A percentile compares a stretch with the other conserved stretches of the same genome.
phyloP scores from a whole-genome alignment of 1,140 invertebrate species.

The Aphelenchoides avenae region DNA sequence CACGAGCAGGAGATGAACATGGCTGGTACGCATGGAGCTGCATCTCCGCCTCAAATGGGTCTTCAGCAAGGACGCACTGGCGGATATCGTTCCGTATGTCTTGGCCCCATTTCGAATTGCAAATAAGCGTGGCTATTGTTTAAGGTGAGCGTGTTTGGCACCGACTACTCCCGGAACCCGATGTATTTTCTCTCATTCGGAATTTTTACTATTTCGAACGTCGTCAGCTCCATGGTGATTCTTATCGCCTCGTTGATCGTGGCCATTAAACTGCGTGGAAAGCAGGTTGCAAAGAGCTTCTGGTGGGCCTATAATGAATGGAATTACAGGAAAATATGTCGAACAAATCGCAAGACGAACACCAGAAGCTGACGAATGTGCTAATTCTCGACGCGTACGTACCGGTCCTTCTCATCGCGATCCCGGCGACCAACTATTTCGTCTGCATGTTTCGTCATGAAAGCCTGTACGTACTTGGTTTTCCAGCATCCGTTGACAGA shows the following conservation, averaged over 20 bases:
- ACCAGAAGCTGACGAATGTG: slow-evolving; percentile 28
- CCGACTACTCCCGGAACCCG: slow-evolving; percentile 25
- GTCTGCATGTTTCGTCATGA: slow-evolving; percentile 27
- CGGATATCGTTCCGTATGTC: too few relatives aligned
- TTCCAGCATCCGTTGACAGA: too few relatives aligned
- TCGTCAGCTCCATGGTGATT: slow-evolving; percentile 21
- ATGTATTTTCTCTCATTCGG: slow-evolving; percentile 20
- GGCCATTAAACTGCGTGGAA: slow-evolving; percentile 17
- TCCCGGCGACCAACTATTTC: slow-evolving; percentile 27
- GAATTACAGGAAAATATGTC: slow-evolving; percentile 21
- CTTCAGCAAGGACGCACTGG: too few relatives aligned
- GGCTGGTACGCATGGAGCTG: too few relatives aligned
- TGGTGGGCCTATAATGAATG: background rate
- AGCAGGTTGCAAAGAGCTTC: slow-evolving; percentile 4
- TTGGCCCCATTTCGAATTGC: too few relatives aligned
- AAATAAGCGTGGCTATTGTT: too few relatives aligned
- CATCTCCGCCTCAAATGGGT: too few relatives aligned
- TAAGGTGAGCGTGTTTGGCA: slow-evolving; percentile 16
- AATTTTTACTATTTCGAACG: slow-evolving; percentile 14
- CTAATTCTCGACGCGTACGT: slow-evolving; percentile 36
- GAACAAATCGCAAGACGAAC: slow-evolving; percentile 36
- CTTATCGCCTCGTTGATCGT: slow-evolving; percentile 29
- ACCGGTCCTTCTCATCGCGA: slow-evolving; percentile 15
- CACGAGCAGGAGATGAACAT: too few relatives aligned
- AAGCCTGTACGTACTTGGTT: slow-evolving; percentile 6